Evolutionary conservation across 2,888 invertebrate genomes (phyloP), one percentile per base, ranked within the genome.

Genomic region (Epinotia bilunana): DNA sequence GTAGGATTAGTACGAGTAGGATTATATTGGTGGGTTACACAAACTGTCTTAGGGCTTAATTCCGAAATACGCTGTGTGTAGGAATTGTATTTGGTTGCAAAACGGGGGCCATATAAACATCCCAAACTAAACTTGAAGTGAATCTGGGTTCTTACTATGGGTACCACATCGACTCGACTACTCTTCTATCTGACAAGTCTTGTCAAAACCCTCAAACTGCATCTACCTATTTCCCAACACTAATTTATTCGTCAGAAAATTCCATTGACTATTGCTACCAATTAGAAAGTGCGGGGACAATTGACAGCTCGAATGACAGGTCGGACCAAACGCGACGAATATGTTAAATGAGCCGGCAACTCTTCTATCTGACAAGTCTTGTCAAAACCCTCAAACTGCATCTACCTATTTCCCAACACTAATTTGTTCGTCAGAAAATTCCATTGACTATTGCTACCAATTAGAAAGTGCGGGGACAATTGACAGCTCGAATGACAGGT

Each of bases 381-480:
- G 5, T 49, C 16, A 49, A 16, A 49, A 49, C 16, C 16, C 5
- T 49, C 49, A 13, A 55, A 57, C 6, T 28, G 55, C 67, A 39
- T 57, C 18, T 39, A 39, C 39, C 39, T 33, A 67, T 39, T 11
- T 18, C 55, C 18, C 28, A 60, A 18, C 55, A 55, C 55, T 18
- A 33, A 68, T 39, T 18, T 13, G 57, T 55, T 65, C 55, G 72
- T 57, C 20, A 58, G 43, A 67, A 28, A 23, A 74, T 74, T 53
- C 74, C 70, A 39, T n/a, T n/a, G 69, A 18, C 64, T 64, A 74
- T 74, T 71, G 74, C 60, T 28, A 60, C 60, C 74, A 71, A 74
- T 74, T 71, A 71, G n/a, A 64, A 63, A 60, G 20, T 33, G 64
- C 49, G 18, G 53, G 18, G 7, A 57, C 74, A 74, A 74, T 74